These are phyloP conservation scores for Stegodyphus mimosarum DNA, from an alignment of 1,140 invertebrate genomes.

Conservation along the genomic window DNA sequence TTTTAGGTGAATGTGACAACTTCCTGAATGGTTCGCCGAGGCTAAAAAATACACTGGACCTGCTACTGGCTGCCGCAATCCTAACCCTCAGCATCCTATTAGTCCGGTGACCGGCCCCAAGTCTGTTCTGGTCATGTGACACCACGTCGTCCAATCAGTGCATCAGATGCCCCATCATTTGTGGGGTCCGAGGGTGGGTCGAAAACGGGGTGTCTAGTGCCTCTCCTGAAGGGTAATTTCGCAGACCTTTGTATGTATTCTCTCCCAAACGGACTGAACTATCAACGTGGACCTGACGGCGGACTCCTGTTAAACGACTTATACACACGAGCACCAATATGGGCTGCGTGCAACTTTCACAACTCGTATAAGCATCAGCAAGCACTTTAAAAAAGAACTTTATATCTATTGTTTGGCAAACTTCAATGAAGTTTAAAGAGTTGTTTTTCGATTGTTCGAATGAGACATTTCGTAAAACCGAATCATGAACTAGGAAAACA, in stretches of 20 bases:
- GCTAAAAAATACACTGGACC: constrained; percentile 42
- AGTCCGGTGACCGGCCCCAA: constrained; percentile 48
- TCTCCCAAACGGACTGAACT: constrained; percentile 18
- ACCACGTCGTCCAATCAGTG: constrained; percentile 57
- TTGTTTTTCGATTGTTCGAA: not conserved
- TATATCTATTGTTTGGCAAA: constrained; percentile 14
- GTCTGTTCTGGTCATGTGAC: constrained; percentile 48
- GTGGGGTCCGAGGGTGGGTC: constrained; percentile 22
- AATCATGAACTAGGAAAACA: constrained; percentile 6
- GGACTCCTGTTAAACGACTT: constrained; percentile 21
- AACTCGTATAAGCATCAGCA: constrained; percentile 27
- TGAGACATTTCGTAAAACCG: not conserved
- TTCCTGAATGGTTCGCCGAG: constrained; percentile 52
- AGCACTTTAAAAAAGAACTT: constrained; percentile 35
- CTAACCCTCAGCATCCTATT: constrained; percentile 49
- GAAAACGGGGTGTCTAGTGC: constrained; percentile 40
- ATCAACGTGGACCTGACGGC: not conserved
- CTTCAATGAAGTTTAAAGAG: constrained; percentile 34
- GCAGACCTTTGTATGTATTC: constrained; percentile 23
- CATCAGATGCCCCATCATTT: constrained; percentile 13
- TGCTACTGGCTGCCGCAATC: constrained; percentile 37
- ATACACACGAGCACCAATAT: constrained; percentile 4
- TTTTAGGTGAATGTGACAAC: constrained; percentile 59
- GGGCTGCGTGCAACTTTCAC: constrained; percentile 23
- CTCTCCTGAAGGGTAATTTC: constrained; percentile 33